These are phyloP conservation scores for Ganaspis brasiliensis DNA, from an alignment of 2,888 invertebrate genomes.

Conservation along the genomic window DNA sequence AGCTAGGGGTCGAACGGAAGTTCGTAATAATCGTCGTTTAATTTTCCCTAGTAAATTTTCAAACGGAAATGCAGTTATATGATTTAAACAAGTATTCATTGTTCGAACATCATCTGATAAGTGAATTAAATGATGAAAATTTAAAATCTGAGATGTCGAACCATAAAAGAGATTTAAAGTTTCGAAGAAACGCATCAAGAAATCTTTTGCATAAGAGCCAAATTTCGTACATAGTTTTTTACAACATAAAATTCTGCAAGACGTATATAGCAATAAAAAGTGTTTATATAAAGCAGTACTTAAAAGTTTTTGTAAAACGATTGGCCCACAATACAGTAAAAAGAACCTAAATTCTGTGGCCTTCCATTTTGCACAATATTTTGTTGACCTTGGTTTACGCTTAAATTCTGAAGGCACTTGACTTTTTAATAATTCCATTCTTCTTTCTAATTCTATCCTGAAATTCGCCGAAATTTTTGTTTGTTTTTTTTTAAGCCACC, in stretches of 20 bases:
- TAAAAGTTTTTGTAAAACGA: constrained; percentile 54
- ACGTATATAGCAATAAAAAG: constrained; percentile 49
- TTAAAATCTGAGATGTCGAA: not conserved
- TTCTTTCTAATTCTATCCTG: constrained; percentile 28
- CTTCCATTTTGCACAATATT: constrained; percentile 48
- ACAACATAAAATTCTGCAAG: constrained; percentile 26
- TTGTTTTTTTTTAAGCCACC: constrained; percentile 35
- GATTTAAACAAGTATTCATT: not conserved
- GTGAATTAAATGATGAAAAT: not conserved
- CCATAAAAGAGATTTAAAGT: not conserved
- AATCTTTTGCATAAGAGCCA: not conserved
- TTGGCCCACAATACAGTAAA: constrained; percentile 54
- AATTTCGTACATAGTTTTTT: not conserved
- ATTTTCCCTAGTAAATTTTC: constrained; percentile 38
- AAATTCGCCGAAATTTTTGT: not conserved
- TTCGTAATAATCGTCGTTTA: not conserved
- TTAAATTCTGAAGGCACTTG: constrained; percentile 56
- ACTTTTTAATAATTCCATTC: constrained; percentile 27
- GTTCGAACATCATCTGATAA: not conserved
- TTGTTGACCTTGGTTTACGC: constrained; percentile 50
- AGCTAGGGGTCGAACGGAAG: constrained; percentile 7
- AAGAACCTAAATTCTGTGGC: constrained; percentile 54
- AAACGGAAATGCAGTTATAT: not conserved
- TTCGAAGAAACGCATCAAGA: not conserved
- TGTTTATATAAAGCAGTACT: not conserved